These are phyloP conservation scores for Asbolus verrucosus DNA, from an alignment of 1,140 invertebrate genomes.

Conservation along the genomic window DNA sequence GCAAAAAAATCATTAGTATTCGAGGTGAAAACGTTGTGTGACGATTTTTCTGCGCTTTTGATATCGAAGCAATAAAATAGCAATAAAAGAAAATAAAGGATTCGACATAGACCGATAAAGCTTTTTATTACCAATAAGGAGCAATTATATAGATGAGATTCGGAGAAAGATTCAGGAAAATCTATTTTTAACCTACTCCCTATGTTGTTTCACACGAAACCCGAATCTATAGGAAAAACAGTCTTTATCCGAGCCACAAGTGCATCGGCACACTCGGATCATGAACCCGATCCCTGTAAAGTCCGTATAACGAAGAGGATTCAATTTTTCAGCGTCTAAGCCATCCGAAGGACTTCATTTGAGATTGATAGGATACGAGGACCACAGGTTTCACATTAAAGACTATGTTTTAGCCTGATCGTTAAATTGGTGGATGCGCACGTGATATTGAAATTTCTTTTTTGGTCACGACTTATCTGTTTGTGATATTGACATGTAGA, in stretches of 20 bases:
- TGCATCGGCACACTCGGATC: background rate
- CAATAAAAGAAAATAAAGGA: conserved; percentile 28
- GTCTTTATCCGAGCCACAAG: background rate
- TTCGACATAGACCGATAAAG: conserved; percentile 23
- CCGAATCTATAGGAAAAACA: too few species aligned
- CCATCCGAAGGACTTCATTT: too few species aligned
- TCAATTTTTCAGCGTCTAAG: background rate
- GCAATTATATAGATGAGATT: conserved; percentile 37
- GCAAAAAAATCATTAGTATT: background rate
- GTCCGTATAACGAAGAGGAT: background rate
- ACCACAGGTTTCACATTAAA: background rate
- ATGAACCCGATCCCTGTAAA: too few species aligned
- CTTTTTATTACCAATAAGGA: conserved; percentile 27
- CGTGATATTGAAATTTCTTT: conserved; percentile 30
- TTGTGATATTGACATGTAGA: conserved; percentile 21
- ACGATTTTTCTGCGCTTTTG: too few species aligned
- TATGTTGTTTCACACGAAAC: background rate
- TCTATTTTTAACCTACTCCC: conserved; percentile 12
- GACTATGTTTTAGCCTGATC: conserved; percentile 27
- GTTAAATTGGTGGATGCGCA: conserved; percentile 35
- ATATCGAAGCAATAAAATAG: conserved; percentile 8
- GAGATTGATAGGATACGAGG: too few species aligned
- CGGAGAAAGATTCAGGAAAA: background rate
- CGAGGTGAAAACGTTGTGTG: background rate
- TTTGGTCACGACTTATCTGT: conserved; percentile 14